Evolutionary conservation across 2,888 invertebrate genomes (phyloP).

Genomic region (Steromphala cineraria): DNA sequence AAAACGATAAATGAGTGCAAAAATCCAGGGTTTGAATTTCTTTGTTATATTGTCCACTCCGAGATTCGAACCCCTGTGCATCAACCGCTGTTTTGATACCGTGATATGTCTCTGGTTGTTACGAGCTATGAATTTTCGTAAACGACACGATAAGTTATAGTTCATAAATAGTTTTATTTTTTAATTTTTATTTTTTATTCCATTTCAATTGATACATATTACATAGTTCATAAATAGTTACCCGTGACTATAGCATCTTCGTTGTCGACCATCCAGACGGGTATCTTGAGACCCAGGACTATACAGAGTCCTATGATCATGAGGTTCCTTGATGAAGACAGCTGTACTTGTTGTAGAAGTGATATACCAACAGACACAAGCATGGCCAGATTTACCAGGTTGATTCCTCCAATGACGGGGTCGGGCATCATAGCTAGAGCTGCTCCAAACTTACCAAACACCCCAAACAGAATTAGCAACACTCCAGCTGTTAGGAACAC

Average conservation of each 20-base stretch:
- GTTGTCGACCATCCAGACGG: slow-evolving; percentile 58
- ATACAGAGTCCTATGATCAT: slow-evolving; percentile 92
- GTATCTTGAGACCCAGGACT: slow-evolving; percentile 84
- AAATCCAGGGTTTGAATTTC: too few relatives aligned
- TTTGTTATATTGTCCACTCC: too few relatives aligned
- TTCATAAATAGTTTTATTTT: too few relatives aligned
- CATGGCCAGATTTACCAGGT: slow-evolving; percentile 69
- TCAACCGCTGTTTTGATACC: too few relatives aligned
- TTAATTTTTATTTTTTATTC: too few relatives aligned
- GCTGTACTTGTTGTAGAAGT: slow-evolving; percentile 79
- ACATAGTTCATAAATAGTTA: slow-evolving; percentile 29
- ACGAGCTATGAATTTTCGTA: too few relatives aligned
- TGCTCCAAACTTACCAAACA: slow-evolving; percentile 77
- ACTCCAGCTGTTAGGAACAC: slow-evolving; percentile 75
- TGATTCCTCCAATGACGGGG: slow-evolving; percentile 76
- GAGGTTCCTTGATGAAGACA: slow-evolving; percentile 89
- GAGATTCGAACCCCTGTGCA: too few relatives aligned
- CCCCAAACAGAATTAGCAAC: slow-evolving; percentile 74
- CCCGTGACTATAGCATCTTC: slow-evolving; percentile 60
- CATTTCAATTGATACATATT: too few relatives aligned
- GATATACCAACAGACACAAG: slow-evolving; percentile 71
- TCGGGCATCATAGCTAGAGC: slow-evolving; percentile 76
- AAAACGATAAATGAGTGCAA: too few relatives aligned
- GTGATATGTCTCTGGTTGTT: too few relatives aligned
- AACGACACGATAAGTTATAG: too few relatives aligned